A percentile compares a stretch with the other conserved stretches of the same genome.
Conservation (phyloP, 2,888 invertebrate genomes). For the Altica lythri region DNA sequence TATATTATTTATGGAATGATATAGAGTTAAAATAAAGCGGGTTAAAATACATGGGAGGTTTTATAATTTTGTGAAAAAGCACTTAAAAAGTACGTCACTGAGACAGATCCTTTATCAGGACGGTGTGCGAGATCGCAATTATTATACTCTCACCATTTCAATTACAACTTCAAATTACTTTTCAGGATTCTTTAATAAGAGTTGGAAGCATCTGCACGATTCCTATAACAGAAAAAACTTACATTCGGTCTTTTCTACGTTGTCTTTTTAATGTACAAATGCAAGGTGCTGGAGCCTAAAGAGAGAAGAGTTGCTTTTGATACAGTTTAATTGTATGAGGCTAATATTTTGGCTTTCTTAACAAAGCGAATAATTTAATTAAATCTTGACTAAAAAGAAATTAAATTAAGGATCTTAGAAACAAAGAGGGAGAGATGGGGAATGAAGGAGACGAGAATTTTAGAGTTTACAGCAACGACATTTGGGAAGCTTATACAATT, state of each 20-base stretch:
- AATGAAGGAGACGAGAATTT: constrained; percentile 5
- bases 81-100: constrained; percentile 14
- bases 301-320: constrained; percentile 9
- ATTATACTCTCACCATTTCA: constrained; percentile 59
- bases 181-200: constrained; percentile 58
- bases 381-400: constrained; percentile 11
- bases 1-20: no score
- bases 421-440: background rate
- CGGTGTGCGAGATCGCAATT: constrained; percentile 50
- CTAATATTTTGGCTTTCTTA: constrained; percentile 15
- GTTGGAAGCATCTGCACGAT: constrained; percentile 44
- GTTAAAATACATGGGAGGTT: no score
- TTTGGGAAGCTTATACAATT: no score
- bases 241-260: constrained; percentile 27
- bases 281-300: constrained; percentile 30
- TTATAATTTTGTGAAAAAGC: background rate
- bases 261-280: constrained; percentile 32
- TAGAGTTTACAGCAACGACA: no score
- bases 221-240: constrained; percentile 37
- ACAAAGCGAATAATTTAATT: constrained; percentile 14
- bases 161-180: constrained; percentile 60
- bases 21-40: no score
- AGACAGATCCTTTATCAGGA: constrained; percentile 37
- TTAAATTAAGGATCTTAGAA: constrained; percentile 3
- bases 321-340: constrained; percentile 12